Conservation (phyloP, 1,140 invertebrate species). For the Colletes gigas region DNA sequence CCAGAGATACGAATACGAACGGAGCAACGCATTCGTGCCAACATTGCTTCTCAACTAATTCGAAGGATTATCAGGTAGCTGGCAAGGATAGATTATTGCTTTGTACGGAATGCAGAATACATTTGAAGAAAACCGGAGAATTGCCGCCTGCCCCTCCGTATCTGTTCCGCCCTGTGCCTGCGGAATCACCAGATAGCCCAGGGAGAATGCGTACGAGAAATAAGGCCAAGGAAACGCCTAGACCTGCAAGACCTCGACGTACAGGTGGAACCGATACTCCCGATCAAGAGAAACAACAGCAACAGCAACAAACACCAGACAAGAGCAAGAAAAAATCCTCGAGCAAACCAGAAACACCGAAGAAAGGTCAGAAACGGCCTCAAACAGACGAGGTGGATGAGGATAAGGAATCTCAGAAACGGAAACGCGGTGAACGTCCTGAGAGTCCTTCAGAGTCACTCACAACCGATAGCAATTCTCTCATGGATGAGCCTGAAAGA, state of each 20-base stretch:
- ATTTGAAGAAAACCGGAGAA: constrained; percentile 92
- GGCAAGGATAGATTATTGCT: constrained; percentile 89
- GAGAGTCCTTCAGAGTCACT: constrained; percentile 90
- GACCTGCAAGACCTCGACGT: constrained; percentile 83
- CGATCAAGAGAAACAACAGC: constrained; percentile 84
- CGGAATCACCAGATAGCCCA: constrained; percentile 89
- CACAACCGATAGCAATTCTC: constrained; percentile 90
- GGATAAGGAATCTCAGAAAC: constrained; percentile 86
- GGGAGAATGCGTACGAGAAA: constrained; percentile 94
- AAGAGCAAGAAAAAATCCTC: constrained; percentile 85
- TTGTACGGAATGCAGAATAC: constrained; percentile 91
- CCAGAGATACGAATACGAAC: constrained; percentile 85
- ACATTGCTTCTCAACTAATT: constrained; percentile 85
- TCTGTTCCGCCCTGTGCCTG: constrained; percentile 87
- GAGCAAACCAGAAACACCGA: constrained; percentile 85
- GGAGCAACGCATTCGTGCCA: constrained; percentile 79
- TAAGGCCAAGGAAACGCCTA: constrained; percentile 89
- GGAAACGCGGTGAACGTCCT: constrained; percentile 83
- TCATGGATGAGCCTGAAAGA: constrained; percentile 88
- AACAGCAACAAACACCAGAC: constrained; percentile 73
- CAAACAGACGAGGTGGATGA: constrained; percentile 84
- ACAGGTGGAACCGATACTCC: constrained; percentile 88
- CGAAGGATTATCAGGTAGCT: constrained; percentile 78
- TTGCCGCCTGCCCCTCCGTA: constrained; percentile 86
- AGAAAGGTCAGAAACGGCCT: constrained; percentile 88